phyloP scores from a whole-genome alignment of 1,140 invertebrate species.

The Trigoniulus corallinus region DNA sequence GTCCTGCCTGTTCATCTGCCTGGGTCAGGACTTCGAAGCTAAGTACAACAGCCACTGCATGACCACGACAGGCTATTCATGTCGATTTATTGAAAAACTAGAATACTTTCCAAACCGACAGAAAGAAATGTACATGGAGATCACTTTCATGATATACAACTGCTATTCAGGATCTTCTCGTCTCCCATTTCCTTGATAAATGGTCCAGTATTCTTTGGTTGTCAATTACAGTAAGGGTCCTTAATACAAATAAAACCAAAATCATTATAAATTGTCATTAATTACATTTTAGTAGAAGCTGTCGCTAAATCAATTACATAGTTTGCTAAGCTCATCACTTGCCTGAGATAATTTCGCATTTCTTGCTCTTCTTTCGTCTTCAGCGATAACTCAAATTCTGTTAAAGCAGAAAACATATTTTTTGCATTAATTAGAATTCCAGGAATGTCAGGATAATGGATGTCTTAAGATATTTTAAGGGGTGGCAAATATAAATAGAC shows the following conservation, averaged over 20 bases:
- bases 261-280: conserved; percentile 2
- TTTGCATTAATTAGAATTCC: conserved; percentile 2
- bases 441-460: conserved; percentile 7
- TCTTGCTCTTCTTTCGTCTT: conserved; percentile 18
- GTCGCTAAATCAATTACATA: conserved; percentile 8
- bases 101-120: too few species aligned
- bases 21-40: too few species aligned
- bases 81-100: too few species aligned
- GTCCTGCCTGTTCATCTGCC: too few species aligned
- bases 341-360: conserved; percentile 18
- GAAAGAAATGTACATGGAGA: too few species aligned
- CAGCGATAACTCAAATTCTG: conserved; percentile 20
- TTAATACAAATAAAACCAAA: conserved; percentile 10
- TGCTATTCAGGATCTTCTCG: conserved; percentile 19
- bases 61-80: too few species aligned
- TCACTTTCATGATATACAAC: too few species aligned
- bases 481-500: too few species aligned
- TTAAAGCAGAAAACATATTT: conserved; percentile 9
- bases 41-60: too few species aligned
- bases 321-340: neutral
- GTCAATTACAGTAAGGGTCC: conserved; percentile 35
- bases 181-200: conserved; percentile 34
- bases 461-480: too few species aligned
- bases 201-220: conserved; percentile 34
- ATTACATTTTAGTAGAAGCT: neutral